A percentile compares a stretch with the other conserved stretches of the same genome.
Evolutionary conservation across 1,140 invertebrate species (phyloP).

Genomic region (Drosophila tristis): DNA sequence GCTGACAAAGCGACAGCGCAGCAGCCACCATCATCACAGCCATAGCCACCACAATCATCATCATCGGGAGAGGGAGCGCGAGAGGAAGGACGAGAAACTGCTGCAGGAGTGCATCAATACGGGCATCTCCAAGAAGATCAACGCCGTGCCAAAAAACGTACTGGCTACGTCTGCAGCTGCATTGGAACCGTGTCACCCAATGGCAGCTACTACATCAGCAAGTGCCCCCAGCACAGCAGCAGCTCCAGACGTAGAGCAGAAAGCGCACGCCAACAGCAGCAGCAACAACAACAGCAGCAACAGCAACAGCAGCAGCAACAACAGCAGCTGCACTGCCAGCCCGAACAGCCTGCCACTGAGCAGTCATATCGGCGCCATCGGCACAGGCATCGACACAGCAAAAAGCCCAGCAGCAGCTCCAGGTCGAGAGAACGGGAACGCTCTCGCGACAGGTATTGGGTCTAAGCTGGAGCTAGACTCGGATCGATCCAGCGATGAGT

Average conservation of each 20-base stretch:
- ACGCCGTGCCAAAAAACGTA: constrained; percentile 85
- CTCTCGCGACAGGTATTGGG: constrained; percentile 28
- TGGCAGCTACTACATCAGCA: constrained; percentile 80
- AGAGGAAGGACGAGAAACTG: constrained; percentile 81
- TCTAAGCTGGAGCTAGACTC: no score
- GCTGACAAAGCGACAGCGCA: no score
- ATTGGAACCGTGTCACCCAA: constrained; percentile 82
- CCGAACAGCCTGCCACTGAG: constrained; percentile 26
- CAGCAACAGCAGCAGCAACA: constrained; percentile 19
- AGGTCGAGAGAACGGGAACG: constrained; percentile 54
- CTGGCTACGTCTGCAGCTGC: constrained; percentile 86
- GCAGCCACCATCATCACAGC: constrained; percentile 31
- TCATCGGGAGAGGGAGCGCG: constrained; percentile 70
- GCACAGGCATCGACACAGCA: constrained; percentile 70
- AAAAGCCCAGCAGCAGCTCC: constrained; percentile 65
- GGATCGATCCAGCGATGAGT: constrained; percentile 71
- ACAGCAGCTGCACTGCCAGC: constrained; percentile 21
- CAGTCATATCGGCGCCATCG: constrained; percentile 55
- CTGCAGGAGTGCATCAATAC: constrained; percentile 83
- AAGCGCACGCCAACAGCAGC: constrained; percentile 47
- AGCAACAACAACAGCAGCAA: constrained; percentile 8
- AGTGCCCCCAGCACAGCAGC: constrained; percentile 83
- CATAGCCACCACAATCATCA: constrained; percentile 51
- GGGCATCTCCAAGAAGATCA: constrained; percentile 80
- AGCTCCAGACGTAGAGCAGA: constrained; percentile 82